Conservation (phyloP, 1,140 invertebrate genomes). For the Halictus rubicundus region DNA sequence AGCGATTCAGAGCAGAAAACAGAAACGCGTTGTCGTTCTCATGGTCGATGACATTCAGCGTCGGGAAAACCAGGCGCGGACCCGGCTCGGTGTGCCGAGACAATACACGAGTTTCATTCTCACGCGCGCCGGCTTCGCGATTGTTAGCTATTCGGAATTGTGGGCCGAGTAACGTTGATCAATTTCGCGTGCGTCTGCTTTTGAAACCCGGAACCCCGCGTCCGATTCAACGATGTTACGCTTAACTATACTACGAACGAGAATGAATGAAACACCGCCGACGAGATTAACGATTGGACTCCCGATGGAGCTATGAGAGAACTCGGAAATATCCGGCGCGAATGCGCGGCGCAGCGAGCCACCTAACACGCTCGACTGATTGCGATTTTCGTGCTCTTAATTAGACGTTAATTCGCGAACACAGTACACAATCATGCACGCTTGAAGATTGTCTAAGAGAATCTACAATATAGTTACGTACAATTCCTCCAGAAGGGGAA, state of each 20-base stretch:
- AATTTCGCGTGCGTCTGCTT: background rate
- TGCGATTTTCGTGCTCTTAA: too few relatives aligned
- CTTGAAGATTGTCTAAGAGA: too few relatives aligned
- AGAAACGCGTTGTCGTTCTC: constrained; percentile 45
- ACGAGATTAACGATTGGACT: too few relatives aligned
- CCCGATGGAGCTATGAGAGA: too few relatives aligned
- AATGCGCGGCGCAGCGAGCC: too few relatives aligned
- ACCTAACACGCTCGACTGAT: too few relatives aligned
- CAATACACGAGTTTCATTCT: constrained; percentile 46
- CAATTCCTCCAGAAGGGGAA: too few relatives aligned
- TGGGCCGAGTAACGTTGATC: constrained; percentile 34
- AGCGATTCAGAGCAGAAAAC: constrained; percentile 50
- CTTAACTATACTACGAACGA: background rate
- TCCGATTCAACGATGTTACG: background rate
- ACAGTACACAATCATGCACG: too few relatives aligned
- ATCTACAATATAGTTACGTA: too few relatives aligned
- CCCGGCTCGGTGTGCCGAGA: background rate
- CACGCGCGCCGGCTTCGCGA: constrained; percentile 20
- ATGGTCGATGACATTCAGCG: constrained; percentile 49
- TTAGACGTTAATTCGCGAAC: too few relatives aligned
- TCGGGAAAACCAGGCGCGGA: constrained; percentile 8
- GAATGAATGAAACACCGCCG: too few relatives aligned
- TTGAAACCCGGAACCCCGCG: background rate
- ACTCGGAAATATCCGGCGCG: too few relatives aligned
- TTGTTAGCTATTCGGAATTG: constrained; percentile 41